These are phyloP conservation scores for Sinocyclocheilus maitianheensis DNA, from an alignment of 2,113 vertebrate genomes.

Conservation along the genomic window DNA sequence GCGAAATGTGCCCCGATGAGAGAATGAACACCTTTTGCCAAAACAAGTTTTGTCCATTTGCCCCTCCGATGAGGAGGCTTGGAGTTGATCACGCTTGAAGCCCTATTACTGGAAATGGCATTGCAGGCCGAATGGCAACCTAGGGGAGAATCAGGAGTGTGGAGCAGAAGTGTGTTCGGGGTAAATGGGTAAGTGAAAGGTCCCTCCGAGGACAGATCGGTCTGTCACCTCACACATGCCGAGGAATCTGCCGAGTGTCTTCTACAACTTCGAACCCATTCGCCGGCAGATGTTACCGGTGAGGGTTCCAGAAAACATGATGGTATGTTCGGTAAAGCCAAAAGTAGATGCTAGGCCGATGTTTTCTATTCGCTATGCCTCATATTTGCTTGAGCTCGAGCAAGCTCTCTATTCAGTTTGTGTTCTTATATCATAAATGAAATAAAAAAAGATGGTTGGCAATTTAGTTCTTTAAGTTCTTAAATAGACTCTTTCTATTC, in stretches of 20 bases:
- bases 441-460: background rate
- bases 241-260: conserved; percentile 82
- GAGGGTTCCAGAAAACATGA: conserved; percentile 83
- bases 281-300: conserved; percentile 85
- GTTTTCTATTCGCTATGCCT: background rate
- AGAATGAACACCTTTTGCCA: conserved; percentile 65
- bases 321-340: conserved; percentile 81
- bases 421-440: background rate
- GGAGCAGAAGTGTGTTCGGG: conserved; percentile 87
- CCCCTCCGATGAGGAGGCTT: conserved; percentile 87
- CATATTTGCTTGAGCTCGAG: background rate
- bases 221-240: conserved; percentile 78
- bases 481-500: background rate
- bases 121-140: conserved; percentile 91
- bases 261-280: conserved; percentile 84
- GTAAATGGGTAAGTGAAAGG: conserved; percentile 91
- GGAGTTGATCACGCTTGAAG: conserved; percentile 88
- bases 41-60: conserved; percentile 77
- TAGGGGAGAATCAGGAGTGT: conserved; percentile 94
- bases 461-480: background rate
- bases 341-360: background rate
- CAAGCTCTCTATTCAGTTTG: background rate
- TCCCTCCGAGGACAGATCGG: conserved; percentile 76
- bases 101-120: conserved; percentile 92
- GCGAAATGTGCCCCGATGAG: conserved; percentile 55